Percentiles rank a stretch among this genome's conserved stretches.
Evolutionary conservation across 2,888 invertebrate genomes (phyloP).

Genomic region (Gryllus longicercus): DNA sequence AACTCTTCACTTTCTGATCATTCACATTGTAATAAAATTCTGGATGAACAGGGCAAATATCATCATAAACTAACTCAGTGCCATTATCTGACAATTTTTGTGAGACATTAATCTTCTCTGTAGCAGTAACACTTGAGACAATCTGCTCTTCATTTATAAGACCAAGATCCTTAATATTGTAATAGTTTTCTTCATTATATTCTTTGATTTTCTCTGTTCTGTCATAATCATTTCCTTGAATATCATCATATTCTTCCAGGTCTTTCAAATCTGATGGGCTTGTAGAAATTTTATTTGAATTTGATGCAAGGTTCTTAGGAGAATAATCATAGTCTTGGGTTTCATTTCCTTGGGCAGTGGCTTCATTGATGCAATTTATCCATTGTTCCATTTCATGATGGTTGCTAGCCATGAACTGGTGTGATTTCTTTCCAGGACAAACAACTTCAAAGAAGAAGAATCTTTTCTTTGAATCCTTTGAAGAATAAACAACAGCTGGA

Average conservation of each 20-base stretch:
- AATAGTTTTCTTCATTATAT: neutral
- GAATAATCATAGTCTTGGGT: neutral
- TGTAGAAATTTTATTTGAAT: neutral
- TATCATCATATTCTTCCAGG: constrained; percentile 29
- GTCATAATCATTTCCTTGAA: neutral
- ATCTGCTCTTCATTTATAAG: neutral
- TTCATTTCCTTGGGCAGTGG: neutral
- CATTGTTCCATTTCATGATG: constrained; percentile 41
- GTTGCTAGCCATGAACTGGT: constrained; percentile 41
- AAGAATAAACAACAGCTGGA: constrained; percentile 33
- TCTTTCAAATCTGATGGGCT: neutral
- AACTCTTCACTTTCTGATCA: neutral
- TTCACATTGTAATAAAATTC: neutral
- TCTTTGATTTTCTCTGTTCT: neutral
- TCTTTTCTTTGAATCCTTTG: constrained; percentile 38
- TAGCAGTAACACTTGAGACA: too few relatives aligned
- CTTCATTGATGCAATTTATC: constrained; percentile 39
- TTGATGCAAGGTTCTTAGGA: constrained; percentile 23
- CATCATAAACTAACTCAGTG: constrained; percentile 19
- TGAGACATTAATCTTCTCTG: too few relatives aligned
- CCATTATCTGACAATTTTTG: too few relatives aligned
- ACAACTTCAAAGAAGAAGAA: constrained; percentile 42
- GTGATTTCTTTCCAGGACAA: constrained; percentile 42
- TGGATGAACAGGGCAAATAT: neutral
- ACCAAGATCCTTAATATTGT: neutral